phyloP scores from a whole-genome alignment of 2,797 vertebrate species.

The Danionella dracula region DNA sequence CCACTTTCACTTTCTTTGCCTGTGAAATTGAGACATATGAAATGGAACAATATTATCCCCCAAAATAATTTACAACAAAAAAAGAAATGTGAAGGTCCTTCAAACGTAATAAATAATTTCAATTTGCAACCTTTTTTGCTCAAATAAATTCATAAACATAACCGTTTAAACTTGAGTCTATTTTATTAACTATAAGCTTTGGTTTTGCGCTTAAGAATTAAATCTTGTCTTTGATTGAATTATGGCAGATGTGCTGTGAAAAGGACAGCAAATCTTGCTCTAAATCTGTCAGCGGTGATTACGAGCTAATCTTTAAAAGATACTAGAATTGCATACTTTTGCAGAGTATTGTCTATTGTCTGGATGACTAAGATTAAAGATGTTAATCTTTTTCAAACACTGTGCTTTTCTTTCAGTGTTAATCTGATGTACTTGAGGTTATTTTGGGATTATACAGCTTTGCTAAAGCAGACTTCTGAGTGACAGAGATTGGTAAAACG shows the following conservation, averaged over 20 bases:
- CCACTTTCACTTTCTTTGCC: too few relatives aligned
- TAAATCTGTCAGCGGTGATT: slow-evolving; percentile 46
- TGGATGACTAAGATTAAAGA: slow-evolving; percentile 70
- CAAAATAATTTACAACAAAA: too few relatives aligned
- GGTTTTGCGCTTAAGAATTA: background rate
- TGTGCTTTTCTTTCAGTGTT: slow-evolving; percentile 57
- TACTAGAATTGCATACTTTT: slow-evolving; percentile 58
- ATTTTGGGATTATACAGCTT: slow-evolving; percentile 55
- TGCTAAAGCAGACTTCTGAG: slow-evolving; percentile 46
- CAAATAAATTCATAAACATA: too few relatives aligned
- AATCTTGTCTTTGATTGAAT: background rate
- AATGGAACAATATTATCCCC: too few relatives aligned
- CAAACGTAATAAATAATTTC: too few relatives aligned
- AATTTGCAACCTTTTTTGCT: too few relatives aligned
- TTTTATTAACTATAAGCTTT: background rate
- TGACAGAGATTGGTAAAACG: slow-evolving; percentile 31
- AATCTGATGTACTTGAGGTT: slow-evolving; percentile 71
- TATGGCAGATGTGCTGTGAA: slow-evolving; percentile 4
- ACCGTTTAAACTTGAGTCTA: background rate
- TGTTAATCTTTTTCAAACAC: slow-evolving; percentile 65
- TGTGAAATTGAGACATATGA: too few relatives aligned
- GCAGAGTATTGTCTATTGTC: slow-evolving; percentile 56
- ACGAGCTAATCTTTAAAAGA: slow-evolving; percentile 51
- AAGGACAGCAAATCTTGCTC: slow-evolving; percentile 9
- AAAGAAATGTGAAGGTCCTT: too few relatives aligned